Evolutionary conservation across 2,888 invertebrate genomes (phyloP).

Genomic region (Piscicola geometra): DNA sequence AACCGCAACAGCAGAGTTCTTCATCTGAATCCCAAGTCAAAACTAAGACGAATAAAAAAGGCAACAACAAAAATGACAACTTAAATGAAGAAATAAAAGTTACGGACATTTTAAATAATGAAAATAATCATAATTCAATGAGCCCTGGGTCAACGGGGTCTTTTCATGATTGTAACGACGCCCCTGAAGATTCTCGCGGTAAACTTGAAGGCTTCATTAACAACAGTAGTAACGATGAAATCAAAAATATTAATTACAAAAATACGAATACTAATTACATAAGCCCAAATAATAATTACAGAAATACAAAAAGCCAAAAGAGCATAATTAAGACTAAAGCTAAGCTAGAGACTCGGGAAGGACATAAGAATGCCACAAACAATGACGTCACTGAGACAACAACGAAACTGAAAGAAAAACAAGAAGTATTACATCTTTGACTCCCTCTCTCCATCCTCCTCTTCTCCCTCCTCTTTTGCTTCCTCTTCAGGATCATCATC

Average conservation of each 20-base stretch:
- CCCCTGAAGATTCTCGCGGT: not conserved
- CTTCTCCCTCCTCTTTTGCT: no score
- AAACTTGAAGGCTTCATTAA: not conserved
- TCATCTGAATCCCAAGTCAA: slow-evolving; percentile 3
- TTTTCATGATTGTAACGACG: not conserved
- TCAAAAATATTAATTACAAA: not conserved
- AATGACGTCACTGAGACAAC: no score
- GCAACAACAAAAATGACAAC: not conserved
- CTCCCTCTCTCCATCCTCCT: no score
- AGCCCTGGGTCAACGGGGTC: not conserved
- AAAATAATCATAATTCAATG: not conserved
- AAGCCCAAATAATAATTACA: not conserved
- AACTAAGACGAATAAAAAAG: not conserved
- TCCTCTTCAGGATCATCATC: no score
- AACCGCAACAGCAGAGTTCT: slow-evolving; percentile 8
- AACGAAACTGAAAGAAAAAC: no score
- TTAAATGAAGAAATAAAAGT: no score
- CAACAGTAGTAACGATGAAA: not conserved
- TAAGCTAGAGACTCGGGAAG: no score
- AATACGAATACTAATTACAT: not conserved
- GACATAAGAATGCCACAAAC: no score
- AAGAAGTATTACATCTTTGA: no score
- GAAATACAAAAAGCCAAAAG: not conserved
- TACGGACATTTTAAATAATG: no score
- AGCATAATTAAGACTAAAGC: not conserved